Base-by-base conservation (phyloP, 2,113 vertebrate species). In the Hoplias malabaricus region DNA sequence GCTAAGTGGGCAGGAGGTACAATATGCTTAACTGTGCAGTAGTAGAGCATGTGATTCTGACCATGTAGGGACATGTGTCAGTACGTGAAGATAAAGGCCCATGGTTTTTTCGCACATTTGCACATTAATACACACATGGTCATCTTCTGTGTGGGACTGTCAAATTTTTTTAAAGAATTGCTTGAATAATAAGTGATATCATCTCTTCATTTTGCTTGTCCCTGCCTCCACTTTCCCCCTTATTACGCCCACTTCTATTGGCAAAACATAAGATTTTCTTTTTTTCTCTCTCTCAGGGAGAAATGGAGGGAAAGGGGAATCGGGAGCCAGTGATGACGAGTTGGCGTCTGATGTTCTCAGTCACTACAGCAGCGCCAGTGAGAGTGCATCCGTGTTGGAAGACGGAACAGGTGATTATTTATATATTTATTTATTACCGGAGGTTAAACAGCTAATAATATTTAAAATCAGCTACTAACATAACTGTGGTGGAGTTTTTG, bases 321-420 rank as follows among this genome's bases (percentile, higher is more conserved):
- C 93, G 0, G 92, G 89, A 10, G 92, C 91, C 86, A 98, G 97
- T 29, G 97, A 98, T 9, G 96, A 98, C 9, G 97, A 98, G 69
- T 88, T 93, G 12, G 89, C 86, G 11, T 97, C 95, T 19, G 97
- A 99, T 43, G 87, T 95, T 43, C 90, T 93, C 78, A 96, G 96
- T 85, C 94, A 93, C 87, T 94, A 86, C 86, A 98, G 96, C 89
- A 96, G 94, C 19, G 88, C 95, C 87, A 98, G 96, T 8, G 96
- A 98, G 72, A 92, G 85, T 3, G 79, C 93, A 36, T 93, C 95
- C 13, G 87, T 94, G 4, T 69, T 92, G 8, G 97, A 98, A 1
- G 96, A 98, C 46, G 89, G 83, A 12, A 73, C 93, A 72, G 95
- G 96, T 96, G 63, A 33, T n/a, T n/a, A n/a, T n/a, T n/a, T n/a